Base-by-base conservation (phyloP, 2,113 vertebrate genomes). In the Paramisgurnus dabryanus region DNA sequence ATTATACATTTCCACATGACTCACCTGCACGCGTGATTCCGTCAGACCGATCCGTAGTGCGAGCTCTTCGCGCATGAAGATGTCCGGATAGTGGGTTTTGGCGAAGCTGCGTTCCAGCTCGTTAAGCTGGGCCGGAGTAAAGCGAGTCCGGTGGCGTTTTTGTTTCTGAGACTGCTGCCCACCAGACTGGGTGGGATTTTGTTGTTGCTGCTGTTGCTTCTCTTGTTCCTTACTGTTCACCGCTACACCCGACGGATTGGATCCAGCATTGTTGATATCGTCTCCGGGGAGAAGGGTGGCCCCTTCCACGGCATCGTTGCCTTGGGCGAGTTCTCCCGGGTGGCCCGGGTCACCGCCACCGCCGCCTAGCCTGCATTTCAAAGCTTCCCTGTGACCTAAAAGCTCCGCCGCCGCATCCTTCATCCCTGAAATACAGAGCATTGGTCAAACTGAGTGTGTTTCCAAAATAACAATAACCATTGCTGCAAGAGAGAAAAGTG, bases 91-190 rank as follows among this genome's bases (percentile, higher is more conserved):
- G 92, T 98, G 97, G 15, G 98, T 99, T 89, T 99, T 99, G 85
- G 98, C 98, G 92, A 99, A 99, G 93, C 98, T 99, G 81, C 98
- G 93, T 91, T 99, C 98, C 87, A 99, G 87, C 89, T 99, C 98
- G 91, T 99, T 98, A 78, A 99, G 96, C 88, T 99, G 98, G 5
- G 98, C 98, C 1, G 97, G 97, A 0, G 98, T 99, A 91, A 99
- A 99, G 86, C 98, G 97, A 83, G 98, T 99, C 87, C 98, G 93
- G 91, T 99, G 98, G 76, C 98, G 92, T 88, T 99, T 99, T 93
- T 99, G 98, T 88, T 99, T 99, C 91, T 98, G 97, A 78, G 93
- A 94, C 87, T 94, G 93, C 87, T 94, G 93, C 87, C 93, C 91
- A 49, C 93, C 82, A 57, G 89, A 45, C 84, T 93, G 92, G 39